Conservation (phyloP, 2,113 vertebrate species). For the Nothoprocta pentlandii region DNA sequence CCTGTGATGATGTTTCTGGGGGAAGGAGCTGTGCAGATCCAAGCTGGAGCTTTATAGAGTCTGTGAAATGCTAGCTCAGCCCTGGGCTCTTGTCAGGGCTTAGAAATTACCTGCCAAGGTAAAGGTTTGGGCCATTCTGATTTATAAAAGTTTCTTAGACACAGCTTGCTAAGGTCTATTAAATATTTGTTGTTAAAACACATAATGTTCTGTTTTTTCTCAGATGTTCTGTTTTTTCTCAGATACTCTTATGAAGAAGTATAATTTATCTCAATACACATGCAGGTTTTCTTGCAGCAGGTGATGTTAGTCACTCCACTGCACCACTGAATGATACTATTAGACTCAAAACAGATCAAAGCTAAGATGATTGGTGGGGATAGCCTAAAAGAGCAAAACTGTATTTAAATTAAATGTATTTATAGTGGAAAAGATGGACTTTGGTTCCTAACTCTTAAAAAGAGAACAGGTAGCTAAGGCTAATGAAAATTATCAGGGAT, state of each 20-base stretch:
- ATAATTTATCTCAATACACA: background rate
- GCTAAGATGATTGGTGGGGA: background rate
- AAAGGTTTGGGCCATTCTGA: background rate
- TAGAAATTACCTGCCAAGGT: background rate
- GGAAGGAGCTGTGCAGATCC: background rate
- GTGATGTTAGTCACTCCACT: background rate
- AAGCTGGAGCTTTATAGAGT: background rate
- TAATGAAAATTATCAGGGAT: background rate
- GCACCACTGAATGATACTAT: background rate
- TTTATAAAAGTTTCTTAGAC: background rate
- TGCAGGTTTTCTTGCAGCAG: background rate
- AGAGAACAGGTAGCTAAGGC: background rate
- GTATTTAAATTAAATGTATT: background rate
- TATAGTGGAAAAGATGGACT: background rate
- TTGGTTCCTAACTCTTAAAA: background rate
- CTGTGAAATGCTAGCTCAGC: background rate
- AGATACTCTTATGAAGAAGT: background rate
- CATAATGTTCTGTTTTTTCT: background rate
- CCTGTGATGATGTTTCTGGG: accelerated
- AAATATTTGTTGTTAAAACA: background rate
- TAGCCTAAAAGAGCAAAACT: background rate
- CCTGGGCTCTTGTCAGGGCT: background rate
- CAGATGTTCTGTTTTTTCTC: background rate
- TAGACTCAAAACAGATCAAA: background rate
- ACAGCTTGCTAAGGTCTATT: background rate